These are phyloP conservation scores for Griposia aprilina DNA, from an alignment of 2,888 invertebrate species.

Conservation along the genomic window DNA sequence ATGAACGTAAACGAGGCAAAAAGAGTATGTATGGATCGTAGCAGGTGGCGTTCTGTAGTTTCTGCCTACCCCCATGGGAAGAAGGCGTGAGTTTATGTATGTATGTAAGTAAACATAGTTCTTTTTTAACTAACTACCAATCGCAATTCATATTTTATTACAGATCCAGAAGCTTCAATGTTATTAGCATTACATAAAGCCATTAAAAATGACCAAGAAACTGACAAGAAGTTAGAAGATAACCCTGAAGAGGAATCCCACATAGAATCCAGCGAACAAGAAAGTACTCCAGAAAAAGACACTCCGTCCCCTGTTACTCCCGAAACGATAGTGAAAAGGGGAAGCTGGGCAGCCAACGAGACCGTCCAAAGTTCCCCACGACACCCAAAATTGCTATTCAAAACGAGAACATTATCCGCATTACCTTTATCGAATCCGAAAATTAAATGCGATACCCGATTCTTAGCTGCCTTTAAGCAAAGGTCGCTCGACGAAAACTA, in stretches of 20 bases:
- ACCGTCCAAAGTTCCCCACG: conserved; percentile 80
- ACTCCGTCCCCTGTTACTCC: conserved; percentile 80
- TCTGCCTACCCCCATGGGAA: no score
- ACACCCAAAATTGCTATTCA: conserved; percentile 85
- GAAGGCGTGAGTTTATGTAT: no score
- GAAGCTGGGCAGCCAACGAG: conserved; percentile 81
- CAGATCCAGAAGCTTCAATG: conserved; percentile 86
- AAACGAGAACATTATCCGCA: conserved; percentile 87
- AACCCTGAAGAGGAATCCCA: conserved; percentile 75
- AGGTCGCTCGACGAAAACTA: conserved; percentile 86
- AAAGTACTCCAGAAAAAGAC: conserved; percentile 82
- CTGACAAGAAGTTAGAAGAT: conserved; percentile 71
- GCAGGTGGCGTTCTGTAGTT: no score
- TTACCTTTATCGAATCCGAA: conserved; percentile 83
- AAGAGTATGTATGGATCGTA: no score
- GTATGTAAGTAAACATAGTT: neutral
- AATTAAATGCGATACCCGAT: conserved; percentile 81
- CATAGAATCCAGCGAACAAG: conserved; percentile 78
- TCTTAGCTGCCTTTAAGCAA: conserved; percentile 84
- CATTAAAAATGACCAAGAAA: conserved; percentile 73
- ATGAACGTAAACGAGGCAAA: no score
- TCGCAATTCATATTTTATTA: conserved; percentile 54
- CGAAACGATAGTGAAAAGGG: conserved; percentile 76
- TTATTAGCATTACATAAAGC: conserved; percentile 79
- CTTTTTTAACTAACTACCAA: neutral